These are phyloP conservation scores for Agrotis clavis DNA, from an alignment of 2,888 invertebrate genomes.

Conservation along the genomic window DNA sequence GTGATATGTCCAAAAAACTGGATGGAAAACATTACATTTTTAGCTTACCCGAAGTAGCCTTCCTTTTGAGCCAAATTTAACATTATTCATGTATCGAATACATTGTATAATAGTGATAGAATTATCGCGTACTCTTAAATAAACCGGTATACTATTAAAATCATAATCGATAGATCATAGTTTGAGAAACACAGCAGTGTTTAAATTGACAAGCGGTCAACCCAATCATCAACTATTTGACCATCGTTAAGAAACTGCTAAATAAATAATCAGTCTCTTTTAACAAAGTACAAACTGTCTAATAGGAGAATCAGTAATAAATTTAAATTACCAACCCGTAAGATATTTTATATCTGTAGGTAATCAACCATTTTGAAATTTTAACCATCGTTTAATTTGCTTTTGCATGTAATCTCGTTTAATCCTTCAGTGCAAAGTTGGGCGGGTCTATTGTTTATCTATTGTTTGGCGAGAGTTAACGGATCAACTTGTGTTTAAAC, in stretches of 20 bases:
- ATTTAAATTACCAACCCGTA: constrained; percentile 27
- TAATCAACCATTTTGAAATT: constrained; percentile 33
- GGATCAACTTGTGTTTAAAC: constrained; percentile 65
- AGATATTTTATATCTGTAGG: constrained; percentile 54
- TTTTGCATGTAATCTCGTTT: constrained; percentile 62
- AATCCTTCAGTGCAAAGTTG: constrained; percentile 56
- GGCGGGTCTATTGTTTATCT: constrained; percentile 63
- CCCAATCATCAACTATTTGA: constrained; percentile 14
- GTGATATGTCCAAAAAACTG: constrained; percentile 57
- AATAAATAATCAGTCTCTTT: constrained; percentile 32
- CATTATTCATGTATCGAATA: constrained; percentile 58
- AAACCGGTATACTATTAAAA: constrained; percentile 41
- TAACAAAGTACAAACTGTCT: constrained; percentile 25
- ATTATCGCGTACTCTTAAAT: constrained; percentile 57
- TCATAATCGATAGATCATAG: constrained; percentile 21
- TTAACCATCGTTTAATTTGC: constrained; percentile 51
- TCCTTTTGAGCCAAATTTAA: constrained; percentile 59
- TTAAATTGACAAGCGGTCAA: constrained; percentile 15
- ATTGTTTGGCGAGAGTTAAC: constrained; percentile 59
- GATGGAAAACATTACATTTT: constrained; percentile 62
- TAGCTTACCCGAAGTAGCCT: constrained; percentile 61
- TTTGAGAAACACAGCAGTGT: not conserved
- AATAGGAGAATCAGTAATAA: constrained; percentile 22
- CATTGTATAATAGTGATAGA: constrained; percentile 55
- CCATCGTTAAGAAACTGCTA: constrained; percentile 24